These are phyloP conservation scores for Rhagonycha fulva DNA, from an alignment of 2,888 invertebrate genomes.

Conservation along the genomic window DNA sequence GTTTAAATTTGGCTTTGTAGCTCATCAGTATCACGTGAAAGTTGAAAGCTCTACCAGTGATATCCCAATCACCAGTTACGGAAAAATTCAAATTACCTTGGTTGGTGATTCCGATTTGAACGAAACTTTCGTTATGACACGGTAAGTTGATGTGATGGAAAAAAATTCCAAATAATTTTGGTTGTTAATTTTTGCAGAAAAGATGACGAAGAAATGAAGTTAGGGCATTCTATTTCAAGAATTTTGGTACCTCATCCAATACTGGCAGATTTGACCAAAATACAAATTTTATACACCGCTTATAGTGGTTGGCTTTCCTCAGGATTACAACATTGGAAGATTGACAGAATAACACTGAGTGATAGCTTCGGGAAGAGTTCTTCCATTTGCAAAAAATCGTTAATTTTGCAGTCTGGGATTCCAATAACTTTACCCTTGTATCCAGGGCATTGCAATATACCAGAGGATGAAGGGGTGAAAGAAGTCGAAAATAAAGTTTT, in stretches of 20 bases:
- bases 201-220: slow-evolving; percentile 74
- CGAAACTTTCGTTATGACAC: slow-evolving; percentile 87
- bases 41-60: slow-evolving; percentile 75
- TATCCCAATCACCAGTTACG: slow-evolving; percentile 72
- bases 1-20: slow-evolving; percentile 54
- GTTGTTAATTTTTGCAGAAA: slow-evolving; percentile 60
- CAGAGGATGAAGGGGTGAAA: slow-evolving; percentile 53
- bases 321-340: slow-evolving; percentile 76
- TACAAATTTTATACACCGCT: slow-evolving; percentile 81
- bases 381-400: slow-evolving; percentile 78
- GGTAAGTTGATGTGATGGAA: slow-evolving; percentile 59
- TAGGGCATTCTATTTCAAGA: slow-evolving; percentile 75
- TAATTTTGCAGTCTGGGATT: slow-evolving; percentile 74
- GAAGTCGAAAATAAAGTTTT: slow-evolving; percentile 3
- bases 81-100: slow-evolving; percentile 77
- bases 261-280: slow-evolving; percentile 71
- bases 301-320: slow-evolving; percentile 91
- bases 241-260: slow-evolving; percentile 90
- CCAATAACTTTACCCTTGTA: slow-evolving; percentile 74
- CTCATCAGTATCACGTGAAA: slow-evolving; percentile 85
- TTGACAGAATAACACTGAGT: slow-evolving; percentile 81
- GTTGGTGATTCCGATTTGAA: slow-evolving; percentile 82
- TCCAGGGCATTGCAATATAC: slow-evolving; percentile 77
- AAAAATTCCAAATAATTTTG: background rate
- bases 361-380: slow-evolving; percentile 85